phyloP scores from a whole-genome alignment of 2,888 invertebrate genomes.

The Norana najaformis region DNA sequence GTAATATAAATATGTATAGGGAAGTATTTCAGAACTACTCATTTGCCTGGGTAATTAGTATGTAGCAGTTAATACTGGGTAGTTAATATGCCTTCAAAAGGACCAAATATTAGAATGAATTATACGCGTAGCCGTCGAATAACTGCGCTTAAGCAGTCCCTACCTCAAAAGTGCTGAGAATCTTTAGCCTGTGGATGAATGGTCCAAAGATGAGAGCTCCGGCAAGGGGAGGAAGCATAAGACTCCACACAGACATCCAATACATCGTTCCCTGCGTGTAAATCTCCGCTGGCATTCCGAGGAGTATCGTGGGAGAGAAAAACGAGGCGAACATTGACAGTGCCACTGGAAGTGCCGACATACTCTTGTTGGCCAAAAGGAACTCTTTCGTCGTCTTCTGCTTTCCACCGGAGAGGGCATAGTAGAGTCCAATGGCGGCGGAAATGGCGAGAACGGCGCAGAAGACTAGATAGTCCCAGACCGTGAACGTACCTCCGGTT shows the following conservation, averaged over 20 bases:
- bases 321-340: constrained; percentile 51
- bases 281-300: constrained; percentile 44
- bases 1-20: too few relatives aligned
- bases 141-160: not conserved
- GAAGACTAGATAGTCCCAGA: constrained; percentile 41
- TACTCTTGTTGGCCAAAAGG: constrained; percentile 49
- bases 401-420: constrained; percentile 36
- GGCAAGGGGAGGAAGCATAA: constrained; percentile 48
- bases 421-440: constrained; percentile 38
- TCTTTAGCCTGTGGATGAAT: constrained; percentile 49
- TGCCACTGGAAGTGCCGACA: constrained; percentile 49
- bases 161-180: constrained; percentile 54
- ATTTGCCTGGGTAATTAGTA: too few relatives aligned
- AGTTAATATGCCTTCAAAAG: too few relatives aligned
- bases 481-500: constrained; percentile 30
- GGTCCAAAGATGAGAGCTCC: constrained; percentile 53
- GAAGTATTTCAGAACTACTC: too few relatives aligned
- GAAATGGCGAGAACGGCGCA: constrained; percentile 33
- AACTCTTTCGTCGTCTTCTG: constrained; percentile 43
- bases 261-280: constrained; percentile 48
- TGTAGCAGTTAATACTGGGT: too few relatives aligned
- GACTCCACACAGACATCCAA: constrained; percentile 50
- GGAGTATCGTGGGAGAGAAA: constrained; percentile 51
- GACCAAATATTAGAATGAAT: too few relatives aligned
- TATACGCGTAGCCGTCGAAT: not conserved